phyloP scores from a whole-genome alignment of 1,140 invertebrate genomes.

The Bombus superbus region DNA sequence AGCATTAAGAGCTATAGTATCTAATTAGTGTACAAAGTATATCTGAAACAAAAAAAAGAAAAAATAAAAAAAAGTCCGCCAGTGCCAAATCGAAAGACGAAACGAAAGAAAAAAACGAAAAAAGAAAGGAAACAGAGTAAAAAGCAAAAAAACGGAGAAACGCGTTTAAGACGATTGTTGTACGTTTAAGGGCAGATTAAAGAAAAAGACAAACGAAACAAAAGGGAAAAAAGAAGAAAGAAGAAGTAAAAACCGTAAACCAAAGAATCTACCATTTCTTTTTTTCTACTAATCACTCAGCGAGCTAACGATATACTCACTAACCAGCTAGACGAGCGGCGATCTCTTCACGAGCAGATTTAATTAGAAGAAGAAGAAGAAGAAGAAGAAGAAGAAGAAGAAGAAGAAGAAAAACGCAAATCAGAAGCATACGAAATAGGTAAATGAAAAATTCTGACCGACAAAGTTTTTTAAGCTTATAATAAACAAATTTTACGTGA shows the following conservation, averaged over 20 bases:
- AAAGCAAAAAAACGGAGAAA: conserved; percentile 36
- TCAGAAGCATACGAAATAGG: background rate
- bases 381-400: background rate
- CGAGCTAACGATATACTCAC: conserved; percentile 67
- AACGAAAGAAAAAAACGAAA: conserved; percentile 52
- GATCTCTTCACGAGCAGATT: conserved; percentile 59
- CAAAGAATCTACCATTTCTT: conserved; percentile 83
- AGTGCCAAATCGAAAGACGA: conserved; percentile 80
- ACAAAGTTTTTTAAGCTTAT: conserved; percentile 45
- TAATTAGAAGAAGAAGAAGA: conserved; percentile 29
- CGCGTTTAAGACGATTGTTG: conserved; percentile 24
- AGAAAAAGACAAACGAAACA: background rate
- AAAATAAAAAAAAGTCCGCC: conserved; percentile 76
- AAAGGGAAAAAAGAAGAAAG: conserved; percentile 24
- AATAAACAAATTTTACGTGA: conserved; percentile 38
- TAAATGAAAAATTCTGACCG: background rate
- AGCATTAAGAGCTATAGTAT: conserved; percentile 79
- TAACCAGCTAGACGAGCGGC: conserved; percentile 63
- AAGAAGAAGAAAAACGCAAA: background rate
- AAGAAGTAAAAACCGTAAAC: conserved; percentile 75
- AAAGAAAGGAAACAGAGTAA: conserved; percentile 56
- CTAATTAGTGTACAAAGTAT: conserved; percentile 82
- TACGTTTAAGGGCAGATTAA: conserved; percentile 25
- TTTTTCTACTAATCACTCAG: conserved; percentile 79
- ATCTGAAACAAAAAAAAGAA: conserved; percentile 71